Conservation (phyloP, 2,888 invertebrate species). For the Tiliacea aurago region DNA sequence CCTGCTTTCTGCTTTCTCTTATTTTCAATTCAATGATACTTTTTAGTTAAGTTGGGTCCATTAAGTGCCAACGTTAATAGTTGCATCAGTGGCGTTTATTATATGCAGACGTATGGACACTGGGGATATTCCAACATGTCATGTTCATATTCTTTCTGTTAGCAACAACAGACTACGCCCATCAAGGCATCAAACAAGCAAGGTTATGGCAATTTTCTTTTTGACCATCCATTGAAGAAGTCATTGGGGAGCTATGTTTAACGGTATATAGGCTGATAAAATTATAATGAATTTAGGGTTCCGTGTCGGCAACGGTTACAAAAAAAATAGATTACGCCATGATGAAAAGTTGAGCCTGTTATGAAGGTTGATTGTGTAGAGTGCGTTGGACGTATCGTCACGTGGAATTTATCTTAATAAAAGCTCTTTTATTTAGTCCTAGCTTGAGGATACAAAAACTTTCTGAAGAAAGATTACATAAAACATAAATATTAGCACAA, state of each 20-base stretch:
- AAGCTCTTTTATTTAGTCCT: not conserved
- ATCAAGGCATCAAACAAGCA: constrained; percentile 15
- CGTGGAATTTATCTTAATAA: not conserved
- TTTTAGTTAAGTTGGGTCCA: no score
- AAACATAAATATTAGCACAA: constrained; percentile 46
- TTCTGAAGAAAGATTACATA: constrained; percentile 37
- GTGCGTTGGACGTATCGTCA: not conserved
- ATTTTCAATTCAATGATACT: not conserved
- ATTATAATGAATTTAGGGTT: constrained; percentile 10
- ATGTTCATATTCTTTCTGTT: not conserved
- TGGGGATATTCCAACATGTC: no score
- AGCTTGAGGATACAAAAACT: not conserved
- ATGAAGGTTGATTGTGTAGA: not conserved
- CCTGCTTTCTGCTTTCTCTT: not conserved
- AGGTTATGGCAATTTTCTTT: constrained; percentile 26
- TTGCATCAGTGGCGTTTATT: no score
- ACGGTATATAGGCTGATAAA: constrained; percentile 4
- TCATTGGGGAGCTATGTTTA: constrained; percentile 17
- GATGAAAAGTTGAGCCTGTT: not conserved
- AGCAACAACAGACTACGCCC: not conserved
- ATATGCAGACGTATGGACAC: no score
- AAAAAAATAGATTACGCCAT: not conserved
- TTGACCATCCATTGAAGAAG: constrained; percentile 28
- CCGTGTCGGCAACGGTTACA: not conserved
- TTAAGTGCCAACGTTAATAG: not conserved